These are phyloP conservation scores for Leptogaster cylindrica DNA, from an alignment of 2,888 invertebrate genomes.

Conservation along the genomic window DNA sequence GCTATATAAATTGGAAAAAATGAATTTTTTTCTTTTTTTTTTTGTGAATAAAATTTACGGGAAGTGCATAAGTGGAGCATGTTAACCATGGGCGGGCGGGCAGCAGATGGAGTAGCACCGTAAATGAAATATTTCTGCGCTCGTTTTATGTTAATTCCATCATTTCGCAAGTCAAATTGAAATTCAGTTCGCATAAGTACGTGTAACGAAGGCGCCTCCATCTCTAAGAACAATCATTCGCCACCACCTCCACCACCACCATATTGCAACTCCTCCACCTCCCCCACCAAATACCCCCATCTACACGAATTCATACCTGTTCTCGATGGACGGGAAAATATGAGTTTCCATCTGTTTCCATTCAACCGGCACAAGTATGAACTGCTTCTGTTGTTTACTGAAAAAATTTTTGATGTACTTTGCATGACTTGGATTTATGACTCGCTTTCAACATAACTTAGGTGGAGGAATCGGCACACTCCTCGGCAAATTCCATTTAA, in stretches of 20 bases:
- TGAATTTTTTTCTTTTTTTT: too few species aligned
- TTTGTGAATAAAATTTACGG: not conserved
- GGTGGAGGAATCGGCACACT: slow-evolving; percentile 30
- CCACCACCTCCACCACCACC: not conserved
- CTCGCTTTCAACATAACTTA: slow-evolving; percentile 25
- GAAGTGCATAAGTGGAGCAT: slow-evolving; percentile 6
- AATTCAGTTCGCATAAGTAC: slow-evolving; percentile 34
- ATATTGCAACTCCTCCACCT: not conserved
- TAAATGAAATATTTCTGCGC: slow-evolving; percentile 37
- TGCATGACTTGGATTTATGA: slow-evolving; percentile 39
- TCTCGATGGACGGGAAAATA: slow-evolving; percentile 41
- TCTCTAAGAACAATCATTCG: too few species aligned
- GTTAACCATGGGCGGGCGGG: not conserved
- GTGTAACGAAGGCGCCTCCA: too few species aligned
- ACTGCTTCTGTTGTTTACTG: slow-evolving; percentile 30
- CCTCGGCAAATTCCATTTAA: slow-evolving; percentile 34
- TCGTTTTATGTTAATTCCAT: slow-evolving; percentile 36
- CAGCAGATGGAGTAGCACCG: not conserved
- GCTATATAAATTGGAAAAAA: too few species aligned
- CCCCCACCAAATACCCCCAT: not conserved
- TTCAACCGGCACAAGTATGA: slow-evolving; percentile 37
- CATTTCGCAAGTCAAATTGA: slow-evolving; percentile 38
- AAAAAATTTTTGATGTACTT: slow-evolving; percentile 40
- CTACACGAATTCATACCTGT: slow-evolving; percentile 21
- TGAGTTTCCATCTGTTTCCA: slow-evolving; percentile 39